Evolutionary conservation across 2,113 vertebrate species (phyloP).

Genomic region (Siniperca chuatsi): DNA sequence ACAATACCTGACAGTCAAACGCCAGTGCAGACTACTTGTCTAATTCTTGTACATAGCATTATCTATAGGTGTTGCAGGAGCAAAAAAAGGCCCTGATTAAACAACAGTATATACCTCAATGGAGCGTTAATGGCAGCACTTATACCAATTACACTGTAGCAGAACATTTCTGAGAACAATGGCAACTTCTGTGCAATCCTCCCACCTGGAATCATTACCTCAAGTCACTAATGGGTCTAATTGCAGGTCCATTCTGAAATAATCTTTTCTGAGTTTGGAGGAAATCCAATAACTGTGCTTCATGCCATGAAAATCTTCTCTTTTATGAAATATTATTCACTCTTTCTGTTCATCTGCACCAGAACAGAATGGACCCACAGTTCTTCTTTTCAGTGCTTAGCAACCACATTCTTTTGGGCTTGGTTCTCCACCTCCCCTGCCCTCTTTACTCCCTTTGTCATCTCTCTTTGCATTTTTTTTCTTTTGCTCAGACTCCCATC

Average conservation of each 20-base stretch:
- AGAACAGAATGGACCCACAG: conserved; percentile 1
- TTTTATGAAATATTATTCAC: conserved; percentile 44
- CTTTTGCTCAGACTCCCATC: conserved; percentile 19
- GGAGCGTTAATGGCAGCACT: conserved; percentile 63
- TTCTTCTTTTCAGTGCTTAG: conserved; percentile 35
- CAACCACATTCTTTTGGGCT: conserved; percentile 27
- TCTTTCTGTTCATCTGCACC: neutral
- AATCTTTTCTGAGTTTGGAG: conserved; percentile 12
- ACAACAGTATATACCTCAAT: conserved; percentile 34
- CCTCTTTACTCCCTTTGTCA: conserved; percentile 53
- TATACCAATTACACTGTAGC: conserved; percentile 57
- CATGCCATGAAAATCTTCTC: conserved; percentile 10
- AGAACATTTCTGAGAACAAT: conserved; percentile 52
- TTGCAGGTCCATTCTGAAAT: conserved; percentile 52
- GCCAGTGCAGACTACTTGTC: neutral
- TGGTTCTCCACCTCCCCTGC: conserved; percentile 37
- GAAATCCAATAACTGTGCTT: conserved; percentile 29
- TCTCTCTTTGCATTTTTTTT: conserved; percentile 35
- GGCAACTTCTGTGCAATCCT: conserved; percentile 43
- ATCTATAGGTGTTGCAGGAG: conserved; percentile 18
- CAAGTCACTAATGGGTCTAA: conserved; percentile 60
- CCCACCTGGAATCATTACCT: conserved; percentile 66
- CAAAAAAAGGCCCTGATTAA: conserved; percentile 27
- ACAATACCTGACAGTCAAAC: conserved; percentile 19
- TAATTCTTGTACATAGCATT: conserved; percentile 1